Evolutionary conservation across 2,797 vertebrate species (phyloP).

Genomic region (Erpetoichthys calabaricus): DNA sequence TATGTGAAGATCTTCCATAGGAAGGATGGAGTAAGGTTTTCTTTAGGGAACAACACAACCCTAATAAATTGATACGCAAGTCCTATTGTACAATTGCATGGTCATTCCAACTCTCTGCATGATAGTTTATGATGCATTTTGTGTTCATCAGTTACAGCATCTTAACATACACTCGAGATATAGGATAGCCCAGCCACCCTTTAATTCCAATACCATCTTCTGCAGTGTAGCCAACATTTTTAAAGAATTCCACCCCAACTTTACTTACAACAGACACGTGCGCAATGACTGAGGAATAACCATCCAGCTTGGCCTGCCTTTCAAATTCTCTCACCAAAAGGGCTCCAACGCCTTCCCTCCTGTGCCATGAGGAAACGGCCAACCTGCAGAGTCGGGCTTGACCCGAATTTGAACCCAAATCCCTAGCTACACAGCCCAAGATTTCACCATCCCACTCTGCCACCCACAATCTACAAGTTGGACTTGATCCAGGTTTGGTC

Average conservation of each 20-base stretch:
- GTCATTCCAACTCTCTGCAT: too few species aligned
- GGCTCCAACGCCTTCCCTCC: conserved; percentile 59
- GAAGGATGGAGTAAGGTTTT: too few species aligned
- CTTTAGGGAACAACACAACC: too few species aligned
- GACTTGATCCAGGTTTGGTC: conserved; percentile 14
- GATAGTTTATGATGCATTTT: too few species aligned
- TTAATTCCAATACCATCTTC: too few species aligned
- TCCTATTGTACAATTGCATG: too few species aligned
- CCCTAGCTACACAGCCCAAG: conserved; percentile 58
- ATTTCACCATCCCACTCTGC: conserved; percentile 63
- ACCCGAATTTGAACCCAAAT: conserved; percentile 27
- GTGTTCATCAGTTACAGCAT: too few species aligned
- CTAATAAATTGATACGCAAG: too few species aligned
- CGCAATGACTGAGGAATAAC: conserved; percentile 45
- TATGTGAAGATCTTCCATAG: too few species aligned
- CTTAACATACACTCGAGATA: too few species aligned
- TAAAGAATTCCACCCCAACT: conserved; percentile 57
- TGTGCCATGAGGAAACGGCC: conserved; percentile 68
- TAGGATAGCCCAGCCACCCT: too few species aligned
- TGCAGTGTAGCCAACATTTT: conserved; percentile 53
- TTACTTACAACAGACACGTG: conserved; percentile 61
- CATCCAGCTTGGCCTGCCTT: conserved; percentile 42
- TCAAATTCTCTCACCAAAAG: conserved; percentile 61
- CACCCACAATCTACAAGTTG: conserved; percentile 50
- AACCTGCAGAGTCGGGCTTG: conserved; percentile 48